phyloP scores from a whole-genome alignment of 2,113 vertebrate species.

The Corythoichthys haematopterus region DNA sequence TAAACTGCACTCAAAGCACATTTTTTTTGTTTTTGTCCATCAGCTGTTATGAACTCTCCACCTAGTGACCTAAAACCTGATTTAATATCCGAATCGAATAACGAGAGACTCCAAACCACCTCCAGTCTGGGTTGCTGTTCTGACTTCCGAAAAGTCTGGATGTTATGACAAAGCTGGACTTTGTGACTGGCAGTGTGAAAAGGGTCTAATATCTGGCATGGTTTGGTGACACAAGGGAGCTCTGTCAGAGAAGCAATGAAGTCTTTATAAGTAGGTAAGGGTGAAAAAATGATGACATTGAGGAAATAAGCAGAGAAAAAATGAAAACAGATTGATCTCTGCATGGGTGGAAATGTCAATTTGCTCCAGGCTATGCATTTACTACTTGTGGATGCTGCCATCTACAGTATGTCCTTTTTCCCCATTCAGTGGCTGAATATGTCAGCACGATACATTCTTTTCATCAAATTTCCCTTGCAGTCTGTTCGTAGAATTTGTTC shows the following conservation, averaged over 20 bases:
- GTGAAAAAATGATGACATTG: constrained; percentile 28
- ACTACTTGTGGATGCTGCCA: constrained; percentile 40
- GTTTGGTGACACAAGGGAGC: neutral
- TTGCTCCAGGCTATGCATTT: constrained; percentile 48
- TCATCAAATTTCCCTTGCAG: too few species aligned
- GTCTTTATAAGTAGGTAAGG: constrained; percentile 36
- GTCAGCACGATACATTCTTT: too few species aligned
- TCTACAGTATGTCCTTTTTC: constrained; percentile 35
- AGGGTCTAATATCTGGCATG: neutral
- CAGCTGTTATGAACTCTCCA: neutral
- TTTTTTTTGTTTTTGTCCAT: neutral
- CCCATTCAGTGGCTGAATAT: constrained; percentile 1
- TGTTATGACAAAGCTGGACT: neutral
- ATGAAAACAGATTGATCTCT: constrained; percentile 50
- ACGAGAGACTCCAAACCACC: neutral
- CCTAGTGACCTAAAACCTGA: too few species aligned
- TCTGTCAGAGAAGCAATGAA: neutral
- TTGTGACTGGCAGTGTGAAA: neutral
- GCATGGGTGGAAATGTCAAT: constrained; percentile 57
- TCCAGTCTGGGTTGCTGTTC: neutral
- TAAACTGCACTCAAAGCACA: neutral
- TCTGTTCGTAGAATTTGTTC: too few species aligned
- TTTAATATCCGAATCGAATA: neutral
- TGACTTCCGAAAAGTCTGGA: neutral
- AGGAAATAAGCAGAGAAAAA: constrained; percentile 8